A percentile compares a stretch with the other conserved stretches of the same genome.
Conservation (phyloP, 2,888 invertebrate genomes). For the Mythimna ferrago region DNA sequence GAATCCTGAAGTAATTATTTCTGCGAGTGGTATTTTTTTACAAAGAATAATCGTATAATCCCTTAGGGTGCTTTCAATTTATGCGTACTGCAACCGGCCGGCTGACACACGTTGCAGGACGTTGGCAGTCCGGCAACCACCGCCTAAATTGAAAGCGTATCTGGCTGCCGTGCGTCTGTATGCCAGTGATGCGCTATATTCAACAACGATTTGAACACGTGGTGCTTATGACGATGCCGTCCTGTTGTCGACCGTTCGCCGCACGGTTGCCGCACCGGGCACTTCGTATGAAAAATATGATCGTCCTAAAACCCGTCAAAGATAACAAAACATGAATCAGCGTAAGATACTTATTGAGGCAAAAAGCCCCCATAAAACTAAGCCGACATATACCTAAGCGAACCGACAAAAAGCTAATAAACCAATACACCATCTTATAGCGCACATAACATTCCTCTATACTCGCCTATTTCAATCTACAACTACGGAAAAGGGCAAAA, state of each 20-base stretch:
- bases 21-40: background rate
- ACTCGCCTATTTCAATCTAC: conserved; percentile 18
- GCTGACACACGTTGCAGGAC: too few relatives aligned
- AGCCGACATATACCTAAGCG: background rate
- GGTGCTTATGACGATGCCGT: too few relatives aligned
- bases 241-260: too few relatives aligned
- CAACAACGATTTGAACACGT: too few relatives aligned
- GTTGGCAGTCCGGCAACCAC: too few relatives aligned
- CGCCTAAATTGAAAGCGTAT: too few relatives aligned
- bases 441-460: conserved; percentile 25
- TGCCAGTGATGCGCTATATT: too few relatives aligned
- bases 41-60: background rate
- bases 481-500: conserved; percentile 10
- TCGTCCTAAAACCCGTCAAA: background rate
- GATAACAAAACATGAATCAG: background rate
- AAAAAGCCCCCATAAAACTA: background rate
- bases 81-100: too few relatives aligned
- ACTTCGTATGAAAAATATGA: too few relatives aligned
- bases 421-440: conserved; percentile 10
- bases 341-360: background rate
- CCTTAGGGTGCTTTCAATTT: background rate
- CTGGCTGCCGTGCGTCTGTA: too few relatives aligned
- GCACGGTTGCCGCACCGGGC: too few relatives aligned
- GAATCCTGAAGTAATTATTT: background rate
- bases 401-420: conserved; percentile 27